phyloP scores from a whole-genome alignment of 2,797 vertebrate genomes.

The Poecile montanus region DNA sequence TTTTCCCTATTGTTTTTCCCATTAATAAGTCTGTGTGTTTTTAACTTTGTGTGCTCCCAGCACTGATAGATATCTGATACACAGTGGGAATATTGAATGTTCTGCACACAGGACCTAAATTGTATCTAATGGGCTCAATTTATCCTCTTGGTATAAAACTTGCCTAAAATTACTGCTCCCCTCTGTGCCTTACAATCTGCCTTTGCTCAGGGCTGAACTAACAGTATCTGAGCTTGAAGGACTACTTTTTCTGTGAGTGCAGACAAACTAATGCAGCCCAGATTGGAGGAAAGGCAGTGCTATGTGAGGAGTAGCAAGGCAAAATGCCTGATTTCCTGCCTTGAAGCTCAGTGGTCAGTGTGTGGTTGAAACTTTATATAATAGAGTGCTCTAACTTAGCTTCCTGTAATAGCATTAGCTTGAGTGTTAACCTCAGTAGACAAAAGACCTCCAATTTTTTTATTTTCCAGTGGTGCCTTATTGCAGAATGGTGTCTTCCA shows the following conservation, averaged over 20 bases:
- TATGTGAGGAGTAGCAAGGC: not conserved
- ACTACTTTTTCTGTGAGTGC: not conserved
- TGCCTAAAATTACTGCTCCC: not conserved
- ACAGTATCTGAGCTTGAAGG: not conserved
- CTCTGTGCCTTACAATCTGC: not conserved
- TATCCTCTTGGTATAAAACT: not conserved
- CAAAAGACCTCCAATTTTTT: not conserved
- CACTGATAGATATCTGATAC: not conserved
- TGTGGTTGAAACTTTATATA: not conserved
- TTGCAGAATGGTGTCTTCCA: not conserved
- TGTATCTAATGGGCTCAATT: not conserved
- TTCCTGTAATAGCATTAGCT: not conserved
- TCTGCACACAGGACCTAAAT: not conserved
- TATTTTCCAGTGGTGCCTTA: not conserved
- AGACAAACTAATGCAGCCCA: not conserved
- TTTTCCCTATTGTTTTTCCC: accelerated
- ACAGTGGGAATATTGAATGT: not conserved
- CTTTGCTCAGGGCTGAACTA: not conserved
- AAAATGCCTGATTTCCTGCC: not conserved
- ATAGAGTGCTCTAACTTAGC: not conserved
- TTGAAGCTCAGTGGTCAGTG: not conserved
- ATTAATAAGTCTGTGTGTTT: not conserved
- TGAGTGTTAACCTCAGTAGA: not conserved
- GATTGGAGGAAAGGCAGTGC: not conserved
- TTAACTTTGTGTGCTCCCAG: not conserved